Evolutionary conservation across 2,888 invertebrate genomes (phyloP), one percentile per base, ranked within the genome.

Genomic region (Dorcus hopei): DNA sequence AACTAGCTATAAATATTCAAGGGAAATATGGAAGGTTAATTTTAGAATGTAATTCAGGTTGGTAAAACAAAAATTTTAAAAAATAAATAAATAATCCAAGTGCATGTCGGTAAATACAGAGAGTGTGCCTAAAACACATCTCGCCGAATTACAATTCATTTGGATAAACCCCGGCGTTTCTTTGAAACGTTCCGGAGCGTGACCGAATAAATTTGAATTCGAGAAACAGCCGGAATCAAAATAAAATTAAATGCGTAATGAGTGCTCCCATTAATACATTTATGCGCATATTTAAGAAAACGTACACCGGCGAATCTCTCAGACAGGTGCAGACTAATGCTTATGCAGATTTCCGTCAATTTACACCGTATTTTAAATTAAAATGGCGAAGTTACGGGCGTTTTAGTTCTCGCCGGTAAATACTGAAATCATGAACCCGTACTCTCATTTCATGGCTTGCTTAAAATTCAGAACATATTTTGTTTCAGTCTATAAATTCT

Each of bases 331-430:
- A 41, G 14, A 53, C 52, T 53, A 49, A 53, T 48, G 48, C 45
- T 58, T 49, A 58, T 58, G 53, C 58, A 58, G 53, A 58, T 58
- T 53, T 38, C 40, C 49, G 33, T 58, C 58, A 58, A 58, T 58
- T 58, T 58, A 49, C 58, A 42, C 58, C 48, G 49, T 40, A 53
- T 58, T 58, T 58, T 41, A 58, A 58, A 58, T 58, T 58, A 48
- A 58, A 58, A 58, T 58, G 39, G 52, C 49, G 53, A 49, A 58
- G 48, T 41, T 53, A 11, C 26, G 42, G 38, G 23, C 52, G 42
- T 42, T 42, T 42, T 42, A 16, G 11, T 42, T 42, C 42, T 42
- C 42, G 11, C 42, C 11, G 9, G 42, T 42, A 42, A 42, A 42
- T 42, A 42, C 42, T 42, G 42, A 14, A 16, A 9, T 42, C 42